Evolutionary conservation across 2,888 invertebrate genomes (phyloP).

Genomic region (Drosophila falleni): DNA sequence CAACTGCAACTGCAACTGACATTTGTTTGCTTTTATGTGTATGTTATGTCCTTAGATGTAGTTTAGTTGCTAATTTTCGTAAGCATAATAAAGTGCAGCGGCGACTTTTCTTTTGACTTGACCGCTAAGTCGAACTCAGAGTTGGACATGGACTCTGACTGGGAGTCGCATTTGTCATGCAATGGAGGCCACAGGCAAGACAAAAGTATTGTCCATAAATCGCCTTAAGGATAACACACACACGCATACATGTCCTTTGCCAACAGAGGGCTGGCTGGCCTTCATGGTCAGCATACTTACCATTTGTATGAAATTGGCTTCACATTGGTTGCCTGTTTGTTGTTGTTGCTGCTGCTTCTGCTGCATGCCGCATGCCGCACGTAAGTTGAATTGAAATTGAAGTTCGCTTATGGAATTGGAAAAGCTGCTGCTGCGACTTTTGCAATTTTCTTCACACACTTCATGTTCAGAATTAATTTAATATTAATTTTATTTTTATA

Average conservation of each 20-base stretch:
- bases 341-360: conserved; percentile 30
- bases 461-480: conserved; percentile 82
- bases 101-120: conserved; percentile 43
- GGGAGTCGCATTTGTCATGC: conserved; percentile 59
- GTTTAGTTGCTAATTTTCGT: conserved; percentile 64
- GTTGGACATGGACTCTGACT: conserved; percentile 12
- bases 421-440: conserved; percentile 67
- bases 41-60: conserved; percentile 45
- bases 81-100: conserved; percentile 70
- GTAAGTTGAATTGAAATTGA: conserved; percentile 81
- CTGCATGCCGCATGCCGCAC: conserved; percentile 52
- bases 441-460: conserved; percentile 80
- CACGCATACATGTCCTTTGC: conserved; percentile 31
- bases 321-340: conserved; percentile 32
- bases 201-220: conserved; percentile 70
- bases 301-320: conserved; percentile 77
- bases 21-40: conserved; percentile 78
- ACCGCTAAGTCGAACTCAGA: background rate
- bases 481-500: conserved; percentile 80
- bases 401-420: conserved; percentile 80
- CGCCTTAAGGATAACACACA: conserved; percentile 61
- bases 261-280: conserved; percentile 30
- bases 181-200: conserved; percentile 37
- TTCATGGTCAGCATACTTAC: conserved; percentile 46
- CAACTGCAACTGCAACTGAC: conserved; percentile 67